phyloP scores from a whole-genome alignment of 2,113 vertebrate genomes.

The Bagarius yarrelli region DNA sequence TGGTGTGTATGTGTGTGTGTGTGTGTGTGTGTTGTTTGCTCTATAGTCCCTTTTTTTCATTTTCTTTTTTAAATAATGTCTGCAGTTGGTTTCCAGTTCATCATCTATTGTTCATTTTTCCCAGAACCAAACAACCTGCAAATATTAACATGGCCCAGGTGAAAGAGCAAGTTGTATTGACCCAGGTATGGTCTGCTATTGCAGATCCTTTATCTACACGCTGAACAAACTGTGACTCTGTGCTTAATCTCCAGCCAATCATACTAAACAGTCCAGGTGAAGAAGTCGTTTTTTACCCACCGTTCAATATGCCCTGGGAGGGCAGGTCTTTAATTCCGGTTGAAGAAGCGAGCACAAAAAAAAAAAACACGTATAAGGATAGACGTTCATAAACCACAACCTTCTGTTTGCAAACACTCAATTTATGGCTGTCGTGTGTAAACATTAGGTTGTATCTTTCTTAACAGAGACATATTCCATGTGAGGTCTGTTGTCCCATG shows the following conservation, averaged over 20 bases:
- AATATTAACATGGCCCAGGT: slow-evolving; percentile 27
- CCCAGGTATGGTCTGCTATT: neutral
- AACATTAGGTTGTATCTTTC: neutral
- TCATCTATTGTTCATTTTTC: slow-evolving; percentile 18
- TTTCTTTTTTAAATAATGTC: slow-evolving; percentile 4
- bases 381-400: slow-evolving; percentile 10
- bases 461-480: neutral
- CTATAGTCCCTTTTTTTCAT: neutral
- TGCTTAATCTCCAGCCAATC: slow-evolving; percentile 24
- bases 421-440: slow-evolving; percentile 2
- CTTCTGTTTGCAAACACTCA: slow-evolving; percentile 20
- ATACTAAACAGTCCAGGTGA: neutral
- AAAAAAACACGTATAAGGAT: slow-evolving; percentile 8
- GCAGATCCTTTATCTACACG: slow-evolving; percentile 23
- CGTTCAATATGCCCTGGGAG: neutral
- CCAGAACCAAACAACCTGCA: slow-evolving; percentile 8
- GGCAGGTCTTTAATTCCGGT: slow-evolving; percentile 20
- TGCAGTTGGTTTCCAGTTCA: neutral
- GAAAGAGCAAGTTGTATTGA: slow-evolving; percentile 29
- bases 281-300: neutral
- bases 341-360: slow-evolving; percentile 22
- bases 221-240: slow-evolving; percentile 29
- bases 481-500: slow-evolving; percentile 18
- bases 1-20: neutral
- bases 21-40: neutral